Conservation (phyloP, 2,888 invertebrate species). For the Danaus chrysippus region DNA sequence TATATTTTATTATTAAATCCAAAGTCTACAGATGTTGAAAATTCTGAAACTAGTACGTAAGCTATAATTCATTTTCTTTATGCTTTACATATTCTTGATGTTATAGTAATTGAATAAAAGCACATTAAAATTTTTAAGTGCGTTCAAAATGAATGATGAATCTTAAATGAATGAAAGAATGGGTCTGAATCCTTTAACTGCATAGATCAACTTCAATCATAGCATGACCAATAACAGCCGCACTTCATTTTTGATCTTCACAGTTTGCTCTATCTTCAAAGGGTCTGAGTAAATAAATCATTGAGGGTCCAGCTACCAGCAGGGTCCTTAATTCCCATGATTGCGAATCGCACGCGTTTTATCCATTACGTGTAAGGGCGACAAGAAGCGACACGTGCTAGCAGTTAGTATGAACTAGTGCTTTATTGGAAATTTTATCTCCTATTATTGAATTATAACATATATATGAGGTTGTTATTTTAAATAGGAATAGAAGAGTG, state of each 20-base stretch:
- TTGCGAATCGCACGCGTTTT: conserved; percentile 3
- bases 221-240: background rate
- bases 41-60: background rate
- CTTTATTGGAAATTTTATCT: conserved; percentile 11
- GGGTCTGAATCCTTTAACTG: too few species aligned
- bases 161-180: too few species aligned
- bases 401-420: conserved; percentile 44
- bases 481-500: too few species aligned
- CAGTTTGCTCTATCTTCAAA: background rate
- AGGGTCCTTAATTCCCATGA: conserved; percentile 1
- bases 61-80: conserved; percentile 13
- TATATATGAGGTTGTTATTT: background rate
- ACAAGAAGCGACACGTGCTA: conserved; percentile 67
- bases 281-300: conserved; percentile 5
- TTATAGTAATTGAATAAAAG: too few species aligned
- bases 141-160: too few species aligned
- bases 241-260: background rate
- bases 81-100: background rate
- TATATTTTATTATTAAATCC: conserved; percentile 30
- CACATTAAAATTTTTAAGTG: too few species aligned
- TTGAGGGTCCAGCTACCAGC: background rate
- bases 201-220: too few species aligned
- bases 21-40: conserved; percentile 19
- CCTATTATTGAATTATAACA: background rate
- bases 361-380: conserved; percentile 38